These are phyloP conservation scores for Decapterus maruadsi DNA, from an alignment of 2,797 vertebrate genomes.

Conservation along the genomic window DNA sequence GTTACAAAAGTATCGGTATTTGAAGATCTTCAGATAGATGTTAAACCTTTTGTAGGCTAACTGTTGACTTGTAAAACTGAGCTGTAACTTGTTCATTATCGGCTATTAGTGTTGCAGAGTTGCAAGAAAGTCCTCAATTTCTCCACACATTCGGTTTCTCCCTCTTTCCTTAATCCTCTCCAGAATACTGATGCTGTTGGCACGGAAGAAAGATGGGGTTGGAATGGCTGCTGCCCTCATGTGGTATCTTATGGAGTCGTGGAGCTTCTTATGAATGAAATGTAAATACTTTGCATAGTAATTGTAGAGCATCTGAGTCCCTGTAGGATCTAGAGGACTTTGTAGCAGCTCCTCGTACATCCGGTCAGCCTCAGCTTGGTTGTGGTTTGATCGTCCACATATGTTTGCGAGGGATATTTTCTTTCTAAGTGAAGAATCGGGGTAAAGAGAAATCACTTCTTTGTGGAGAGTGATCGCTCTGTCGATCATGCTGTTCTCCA, in stretches of 20 bases:
- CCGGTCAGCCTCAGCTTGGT: not conserved
- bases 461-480: slow-evolving; percentile 55
- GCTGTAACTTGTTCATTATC: not conserved
- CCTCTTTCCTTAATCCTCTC: slow-evolving; percentile 40
- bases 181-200: slow-evolving; percentile 61
- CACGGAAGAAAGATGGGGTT: not conserved
- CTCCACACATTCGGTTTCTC: slow-evolving; percentile 54
- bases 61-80: too few relatives aligned
- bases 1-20: too few relatives aligned
- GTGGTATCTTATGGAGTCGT: slow-evolving; percentile 58
- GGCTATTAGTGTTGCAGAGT: slow-evolving; percentile 15
- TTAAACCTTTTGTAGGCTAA: too few relatives aligned
- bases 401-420: slow-evolving; percentile 60
- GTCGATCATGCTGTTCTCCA: slow-evolving; percentile 36
- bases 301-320: slow-evolving; percentile 65
- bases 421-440: slow-evolving; percentile 37
- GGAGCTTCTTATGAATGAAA: not conserved
- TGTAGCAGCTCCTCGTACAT: slow-evolving; percentile 52
- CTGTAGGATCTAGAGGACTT: slow-evolving; percentile 35
- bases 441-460: slow-evolving; percentile 70
- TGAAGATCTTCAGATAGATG: too few relatives aligned
- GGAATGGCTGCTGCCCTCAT: slow-evolving; percentile 69
- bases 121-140: slow-evolving; percentile 61
- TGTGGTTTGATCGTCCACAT: not conserved
- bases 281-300: slow-evolving; percentile 62